Conservation (phyloP, 2,888 invertebrate species). For the Drosophila yooni region DNA sequence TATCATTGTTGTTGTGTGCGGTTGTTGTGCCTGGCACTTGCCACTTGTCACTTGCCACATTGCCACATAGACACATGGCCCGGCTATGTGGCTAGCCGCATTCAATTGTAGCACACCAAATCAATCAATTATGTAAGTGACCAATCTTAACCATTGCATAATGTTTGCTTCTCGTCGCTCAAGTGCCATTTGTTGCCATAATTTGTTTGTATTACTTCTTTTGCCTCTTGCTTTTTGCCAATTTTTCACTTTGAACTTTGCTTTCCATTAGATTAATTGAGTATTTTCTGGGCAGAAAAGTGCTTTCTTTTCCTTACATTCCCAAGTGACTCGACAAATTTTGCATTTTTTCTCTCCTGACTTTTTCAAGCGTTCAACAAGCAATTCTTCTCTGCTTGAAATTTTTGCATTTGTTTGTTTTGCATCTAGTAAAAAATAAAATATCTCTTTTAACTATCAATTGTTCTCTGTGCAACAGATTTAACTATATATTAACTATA, state of each 20-base stretch:
- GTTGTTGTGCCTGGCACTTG: slow-evolving; percentile 40
- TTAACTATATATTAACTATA: too few species aligned
- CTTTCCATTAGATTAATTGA: slow-evolving; percentile 33
- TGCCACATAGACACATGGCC: slow-evolving; percentile 29
- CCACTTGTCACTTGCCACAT: slow-evolving; percentile 42
- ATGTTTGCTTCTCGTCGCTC: neutral
- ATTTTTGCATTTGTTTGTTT: neutral
- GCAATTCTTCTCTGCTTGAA: neutral
- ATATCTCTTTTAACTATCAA: neutral
- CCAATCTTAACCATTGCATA: slow-evolving; percentile 54
- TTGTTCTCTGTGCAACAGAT: neutral
- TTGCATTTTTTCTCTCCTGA: neutral
- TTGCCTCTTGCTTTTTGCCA: neutral
- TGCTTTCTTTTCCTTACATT: slow-evolving; percentile 3
- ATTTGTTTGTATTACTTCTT: slow-evolving; percentile 17
- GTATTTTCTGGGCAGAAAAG: slow-evolving; percentile 1
- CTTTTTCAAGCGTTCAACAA: neutral
- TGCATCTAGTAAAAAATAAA: neutral
- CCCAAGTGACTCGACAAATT: neutral
- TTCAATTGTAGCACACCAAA: slow-evolving; percentile 70
- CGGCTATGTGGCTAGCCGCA: slow-evolving; percentile 9
- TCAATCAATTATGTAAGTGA: slow-evolving; percentile 74
- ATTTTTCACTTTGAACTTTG: slow-evolving; percentile 8
- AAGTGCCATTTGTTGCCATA: slow-evolving; percentile 3
- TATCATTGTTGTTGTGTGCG: slow-evolving; percentile 34